Evolutionary conservation across 2,888 invertebrate species (phyloP).

Genomic region (Odontothrips loti): DNA sequence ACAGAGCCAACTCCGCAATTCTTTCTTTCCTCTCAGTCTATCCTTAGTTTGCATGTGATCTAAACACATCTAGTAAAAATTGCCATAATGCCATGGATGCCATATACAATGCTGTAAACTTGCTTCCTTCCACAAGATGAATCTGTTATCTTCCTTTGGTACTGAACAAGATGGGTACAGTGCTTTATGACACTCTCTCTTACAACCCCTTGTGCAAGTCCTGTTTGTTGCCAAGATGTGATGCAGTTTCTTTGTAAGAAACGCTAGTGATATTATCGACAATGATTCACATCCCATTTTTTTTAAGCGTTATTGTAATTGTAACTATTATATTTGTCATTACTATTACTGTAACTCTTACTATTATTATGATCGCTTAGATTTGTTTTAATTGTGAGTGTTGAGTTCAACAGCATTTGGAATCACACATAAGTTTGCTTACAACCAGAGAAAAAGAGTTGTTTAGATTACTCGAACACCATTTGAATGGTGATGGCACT

Average conservation of each 20-base stretch:
- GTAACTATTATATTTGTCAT: background rate
- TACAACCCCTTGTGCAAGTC: background rate
- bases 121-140: background rate
- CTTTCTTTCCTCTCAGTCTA: background rate
- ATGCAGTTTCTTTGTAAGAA: conserved; percentile 14
- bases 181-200: background rate
- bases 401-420: background rate
- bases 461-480: background rate
- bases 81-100: background rate
- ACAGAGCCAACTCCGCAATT: background rate
- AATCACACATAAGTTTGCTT: background rate
- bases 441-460: background rate
- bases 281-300: conserved; percentile 26
- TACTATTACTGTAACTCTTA: background rate
- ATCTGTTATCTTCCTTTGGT: background rate
- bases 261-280: conserved; percentile 24
- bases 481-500: background rate
- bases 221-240: conserved; percentile 16
- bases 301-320: conserved; percentile 7
- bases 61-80: too few species aligned
- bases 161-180: background rate
- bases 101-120: background rate
- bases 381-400: background rate
- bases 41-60: background rate
- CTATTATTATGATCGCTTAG: background rate